phyloP scores from a whole-genome alignment of 2,113 vertebrate species.

The Enhydra lutris region DNA sequence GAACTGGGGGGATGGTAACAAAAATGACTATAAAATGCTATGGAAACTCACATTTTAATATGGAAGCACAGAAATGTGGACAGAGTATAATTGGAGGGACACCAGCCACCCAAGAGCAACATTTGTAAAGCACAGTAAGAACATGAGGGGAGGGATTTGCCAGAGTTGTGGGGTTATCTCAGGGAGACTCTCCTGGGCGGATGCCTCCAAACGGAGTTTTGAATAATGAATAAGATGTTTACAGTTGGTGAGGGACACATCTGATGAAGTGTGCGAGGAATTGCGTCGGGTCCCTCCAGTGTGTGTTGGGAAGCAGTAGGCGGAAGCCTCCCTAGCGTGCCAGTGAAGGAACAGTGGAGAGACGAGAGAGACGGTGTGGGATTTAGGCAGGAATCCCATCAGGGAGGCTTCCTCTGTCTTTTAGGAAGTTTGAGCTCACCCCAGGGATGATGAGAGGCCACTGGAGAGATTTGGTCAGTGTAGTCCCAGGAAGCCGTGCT shows the following conservation, averaged over 20 bases:
- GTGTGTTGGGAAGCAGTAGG: background rate
- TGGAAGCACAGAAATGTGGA: background rate
- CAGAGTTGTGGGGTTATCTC: background rate
- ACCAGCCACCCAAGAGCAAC: background rate
- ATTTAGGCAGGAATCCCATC: background rate
- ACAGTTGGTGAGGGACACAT: background rate
- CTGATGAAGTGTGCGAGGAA: background rate
- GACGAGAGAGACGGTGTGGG: background rate
- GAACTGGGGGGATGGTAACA: background rate
- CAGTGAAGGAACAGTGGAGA: background rate
- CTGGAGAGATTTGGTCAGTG: background rate
- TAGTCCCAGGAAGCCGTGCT: background rate
- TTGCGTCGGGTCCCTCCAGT: background rate
- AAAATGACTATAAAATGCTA: background rate
- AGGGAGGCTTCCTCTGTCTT: background rate
- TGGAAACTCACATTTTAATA: background rate
- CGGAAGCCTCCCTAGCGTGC: background rate
- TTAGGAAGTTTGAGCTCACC: background rate
- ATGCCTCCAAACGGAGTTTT: background rate
- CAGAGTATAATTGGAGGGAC: background rate
- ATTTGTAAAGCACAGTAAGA: background rate
- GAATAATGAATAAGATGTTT: background rate
- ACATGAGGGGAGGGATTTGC: background rate
- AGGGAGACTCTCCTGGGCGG: background rate
- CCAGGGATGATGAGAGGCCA: background rate